Evolutionary conservation across 2,888 invertebrate genomes (phyloP).

Genomic region (Teleogryllus oceanicus): DNA sequence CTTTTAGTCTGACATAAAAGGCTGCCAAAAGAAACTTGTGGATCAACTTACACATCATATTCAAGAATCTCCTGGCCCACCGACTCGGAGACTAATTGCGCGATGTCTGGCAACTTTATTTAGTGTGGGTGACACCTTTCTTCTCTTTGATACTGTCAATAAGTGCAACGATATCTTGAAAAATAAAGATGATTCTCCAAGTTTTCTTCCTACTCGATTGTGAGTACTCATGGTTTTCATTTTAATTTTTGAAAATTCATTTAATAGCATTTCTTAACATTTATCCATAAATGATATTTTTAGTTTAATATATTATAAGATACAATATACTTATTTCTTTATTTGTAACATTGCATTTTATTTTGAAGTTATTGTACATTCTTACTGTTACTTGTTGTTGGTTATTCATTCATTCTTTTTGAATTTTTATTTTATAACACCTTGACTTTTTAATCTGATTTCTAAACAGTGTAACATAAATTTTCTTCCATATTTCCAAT

Average conservation of each 20-base stretch:
- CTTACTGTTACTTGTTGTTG: no score
- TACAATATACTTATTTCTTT: neutral
- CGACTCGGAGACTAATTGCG: conserved; percentile 86
- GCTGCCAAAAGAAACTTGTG: conserved; percentile 91
- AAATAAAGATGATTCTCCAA: conserved; percentile 96
- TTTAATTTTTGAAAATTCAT: neutral
- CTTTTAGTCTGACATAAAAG: conserved; percentile 89
- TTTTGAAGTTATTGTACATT: no score
- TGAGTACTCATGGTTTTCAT: conserved; percentile 54
- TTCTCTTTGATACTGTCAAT: conserved; percentile 95
- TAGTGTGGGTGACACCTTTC: conserved; percentile 94
- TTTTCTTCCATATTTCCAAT: no score
- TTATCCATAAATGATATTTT: neutral
- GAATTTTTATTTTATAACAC: no score
- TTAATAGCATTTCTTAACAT: no score
- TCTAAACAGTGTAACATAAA: no score
- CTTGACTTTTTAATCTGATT: no score
- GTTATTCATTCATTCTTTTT: no score
- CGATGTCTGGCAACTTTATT: conserved; percentile 90
- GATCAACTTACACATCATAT: conserved; percentile 89
- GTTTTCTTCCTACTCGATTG: conserved; percentile 90
- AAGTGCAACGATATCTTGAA: conserved; percentile 96
- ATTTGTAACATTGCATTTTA: no score
- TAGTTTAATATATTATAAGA: neutral
- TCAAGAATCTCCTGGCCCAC: conserved; percentile 87